Evolutionary conservation across 1,140 invertebrate species (phyloP), one percentile per base, ranked within the genome.

Genomic region (Leucophenga varia): DNA sequence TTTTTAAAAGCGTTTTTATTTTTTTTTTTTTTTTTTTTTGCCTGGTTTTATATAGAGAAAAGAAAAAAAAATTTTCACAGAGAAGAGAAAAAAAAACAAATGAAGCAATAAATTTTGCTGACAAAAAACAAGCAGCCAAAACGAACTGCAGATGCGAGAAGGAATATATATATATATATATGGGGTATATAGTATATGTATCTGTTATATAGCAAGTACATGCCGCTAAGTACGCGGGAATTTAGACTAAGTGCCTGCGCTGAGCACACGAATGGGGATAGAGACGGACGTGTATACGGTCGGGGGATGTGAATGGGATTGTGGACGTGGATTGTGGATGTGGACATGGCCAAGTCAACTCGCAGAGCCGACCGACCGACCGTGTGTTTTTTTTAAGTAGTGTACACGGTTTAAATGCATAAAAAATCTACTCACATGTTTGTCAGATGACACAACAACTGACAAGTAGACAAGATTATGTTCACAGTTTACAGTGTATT

Each of bases 391-490:
- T 65, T 67, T n/a, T n/a, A n/a, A n/a, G n/a, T n/a, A n/a, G n/a
- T n/a, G n/a, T n/a, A n/a, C n/a, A n/a, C n/a, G n/a, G n/a, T n/a
- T n/a, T n/a, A n/a, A n/a, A n/a, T n/a, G n/a, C n/a, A n/a, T n/a
- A n/a, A n/a, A 67, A 65, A 67, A 65, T 65, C 63, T n/a, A 65
- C 63, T 67, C 64, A 59, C 59, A 63, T 67, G 54, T 63, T 63
- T 67, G 63, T 67, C 63, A 63, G 56, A 68, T 67, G 63, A 67
- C 64, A 67, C n/a, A 67, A 68, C 63, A 67, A 67, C 64, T 67
- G 63, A 67, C 63, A 67, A 67, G 63, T 67, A n/a, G 64, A 67
- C 63, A 67, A 67, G 63, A 56, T 59, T n/a, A n/a, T n/a, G n/a
- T n/a, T n/a, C n/a, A n/a, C n/a, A n/a, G n/a, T n/a, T n/a, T n/a